A percentile compares a stretch with the other conserved stretches of the same genome.
Conservation (phyloP, 2,888 invertebrate genomes). For the Apodemia zela region DNA sequence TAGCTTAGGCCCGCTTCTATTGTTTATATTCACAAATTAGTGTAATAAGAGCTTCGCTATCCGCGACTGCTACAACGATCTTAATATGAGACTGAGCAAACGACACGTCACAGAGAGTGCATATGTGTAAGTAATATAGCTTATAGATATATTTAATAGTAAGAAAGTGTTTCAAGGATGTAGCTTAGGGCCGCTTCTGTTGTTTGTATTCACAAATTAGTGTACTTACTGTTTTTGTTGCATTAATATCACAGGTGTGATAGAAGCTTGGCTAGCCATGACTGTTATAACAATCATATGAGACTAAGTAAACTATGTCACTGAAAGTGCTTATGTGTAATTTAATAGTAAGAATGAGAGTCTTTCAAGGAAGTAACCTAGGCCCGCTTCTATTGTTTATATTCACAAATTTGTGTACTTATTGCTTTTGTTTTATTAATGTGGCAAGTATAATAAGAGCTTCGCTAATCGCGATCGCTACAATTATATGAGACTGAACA, state of each 20-base stretch:
- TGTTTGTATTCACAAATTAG: too few species aligned
- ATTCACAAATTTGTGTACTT: neutral
- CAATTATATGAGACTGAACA: slow-evolving; percentile 64
- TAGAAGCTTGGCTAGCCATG: slow-evolving; percentile 60
- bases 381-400: neutral
- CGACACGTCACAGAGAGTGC: slow-evolving; percentile 32
- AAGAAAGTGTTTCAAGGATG: neutral
- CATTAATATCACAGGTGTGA: slow-evolving; percentile 58
- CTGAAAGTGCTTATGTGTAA: slow-evolving; percentile 55
- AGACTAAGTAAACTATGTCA: slow-evolving; percentile 63
- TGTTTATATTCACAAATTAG: neutral
- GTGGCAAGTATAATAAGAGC: too few species aligned
- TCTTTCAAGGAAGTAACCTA: neutral
- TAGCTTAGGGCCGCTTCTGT: too few species aligned
- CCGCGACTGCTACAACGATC: too few species aligned
- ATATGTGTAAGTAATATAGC: too few species aligned
- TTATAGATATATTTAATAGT: too few species aligned
- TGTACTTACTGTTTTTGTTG: too few species aligned
- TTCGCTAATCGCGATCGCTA: slow-evolving; percentile 23
- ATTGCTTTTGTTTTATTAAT: too few species aligned
- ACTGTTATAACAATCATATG: slow-evolving; percentile 68
- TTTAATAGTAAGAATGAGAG: slow-evolving; percentile 29
- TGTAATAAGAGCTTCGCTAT: neutral
- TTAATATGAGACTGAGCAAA: too few species aligned
- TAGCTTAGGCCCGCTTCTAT: neutral